Percentiles rank a stretch among this genome's conserved stretches.
Conservation (phyloP, 2,797 vertebrate species). For the Hafferia zeledoni region DNA sequence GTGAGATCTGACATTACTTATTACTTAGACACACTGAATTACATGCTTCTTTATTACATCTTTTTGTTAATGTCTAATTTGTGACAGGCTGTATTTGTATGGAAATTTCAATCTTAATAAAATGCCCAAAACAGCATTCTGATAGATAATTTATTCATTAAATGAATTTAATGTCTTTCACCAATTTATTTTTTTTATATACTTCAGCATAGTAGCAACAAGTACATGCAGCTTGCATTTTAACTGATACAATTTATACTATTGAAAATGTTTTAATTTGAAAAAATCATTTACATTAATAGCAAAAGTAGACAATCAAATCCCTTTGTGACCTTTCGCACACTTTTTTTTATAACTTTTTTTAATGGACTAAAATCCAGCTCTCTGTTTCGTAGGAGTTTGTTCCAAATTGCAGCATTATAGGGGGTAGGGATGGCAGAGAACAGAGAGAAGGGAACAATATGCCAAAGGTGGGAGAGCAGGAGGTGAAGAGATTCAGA, state of each 20-base stretch:
- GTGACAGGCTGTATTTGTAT: neutral
- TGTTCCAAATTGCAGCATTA: neutral
- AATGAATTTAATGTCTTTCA: neutral
- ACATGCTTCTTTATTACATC: neutral
- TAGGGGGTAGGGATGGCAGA: neutral
- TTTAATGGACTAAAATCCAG: neutral
- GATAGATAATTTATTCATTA: neutral
- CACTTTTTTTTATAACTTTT: neutral
- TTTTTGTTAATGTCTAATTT: neutral
- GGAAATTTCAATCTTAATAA: neutral
- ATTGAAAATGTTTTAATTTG: neutral
- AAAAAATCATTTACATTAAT: neutral
- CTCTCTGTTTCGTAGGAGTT: neutral
- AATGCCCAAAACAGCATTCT: neutral
- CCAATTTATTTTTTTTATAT: neutral
- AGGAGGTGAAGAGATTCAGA: neutral
- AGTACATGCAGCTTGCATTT: neutral
- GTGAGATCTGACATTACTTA: neutral
- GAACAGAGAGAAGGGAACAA: neutral
- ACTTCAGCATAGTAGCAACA: neutral
- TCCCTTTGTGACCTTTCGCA: neutral
- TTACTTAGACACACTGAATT: neutral
- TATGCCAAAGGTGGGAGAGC: neutral
- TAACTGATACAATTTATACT: neutral
- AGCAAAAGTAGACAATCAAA: neutral